Evolutionary conservation across 2,113 vertebrate species (phyloP).

Genomic region (Okapia johnstoni): DNA sequence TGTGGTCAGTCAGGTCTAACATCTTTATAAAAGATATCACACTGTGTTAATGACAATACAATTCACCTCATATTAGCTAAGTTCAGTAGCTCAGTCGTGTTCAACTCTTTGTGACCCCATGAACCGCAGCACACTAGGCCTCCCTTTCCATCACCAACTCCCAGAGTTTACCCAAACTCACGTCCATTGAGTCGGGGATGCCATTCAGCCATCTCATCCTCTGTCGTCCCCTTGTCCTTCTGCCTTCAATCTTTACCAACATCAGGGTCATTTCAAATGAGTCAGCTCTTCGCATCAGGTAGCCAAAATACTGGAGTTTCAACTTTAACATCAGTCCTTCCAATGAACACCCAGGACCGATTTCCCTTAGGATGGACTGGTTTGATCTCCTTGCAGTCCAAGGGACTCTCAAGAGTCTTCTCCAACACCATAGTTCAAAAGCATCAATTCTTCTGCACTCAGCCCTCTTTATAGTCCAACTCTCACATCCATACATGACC

Average conservation of each 20-base stretch:
- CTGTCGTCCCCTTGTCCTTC: background rate
- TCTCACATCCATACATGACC: background rate
- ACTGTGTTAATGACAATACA: background rate
- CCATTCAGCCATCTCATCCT: background rate
- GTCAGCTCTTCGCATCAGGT: background rate
- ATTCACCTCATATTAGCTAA: background rate
- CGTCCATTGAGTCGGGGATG: background rate
- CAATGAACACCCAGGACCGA: background rate
- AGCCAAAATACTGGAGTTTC: background rate
- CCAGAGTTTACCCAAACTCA: background rate
- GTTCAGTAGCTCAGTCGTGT: background rate
- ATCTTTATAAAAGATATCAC: background rate
- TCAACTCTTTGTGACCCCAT: accelerated
- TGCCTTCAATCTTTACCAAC: background rate
- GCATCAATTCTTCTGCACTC: background rate
- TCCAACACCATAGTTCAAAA: background rate
- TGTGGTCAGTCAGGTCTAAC: background rate
- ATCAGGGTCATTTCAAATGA: background rate
- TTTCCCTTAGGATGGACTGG: background rate
- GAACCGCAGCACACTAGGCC: accelerated
- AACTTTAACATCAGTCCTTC: background rate
- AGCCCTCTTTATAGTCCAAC: background rate
- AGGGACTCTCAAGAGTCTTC: background rate
- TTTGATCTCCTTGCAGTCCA: background rate
- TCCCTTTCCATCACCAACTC: background rate